Base-by-base conservation (phyloP, 2,113 vertebrate species). In the Okapia johnstoni region DNA sequence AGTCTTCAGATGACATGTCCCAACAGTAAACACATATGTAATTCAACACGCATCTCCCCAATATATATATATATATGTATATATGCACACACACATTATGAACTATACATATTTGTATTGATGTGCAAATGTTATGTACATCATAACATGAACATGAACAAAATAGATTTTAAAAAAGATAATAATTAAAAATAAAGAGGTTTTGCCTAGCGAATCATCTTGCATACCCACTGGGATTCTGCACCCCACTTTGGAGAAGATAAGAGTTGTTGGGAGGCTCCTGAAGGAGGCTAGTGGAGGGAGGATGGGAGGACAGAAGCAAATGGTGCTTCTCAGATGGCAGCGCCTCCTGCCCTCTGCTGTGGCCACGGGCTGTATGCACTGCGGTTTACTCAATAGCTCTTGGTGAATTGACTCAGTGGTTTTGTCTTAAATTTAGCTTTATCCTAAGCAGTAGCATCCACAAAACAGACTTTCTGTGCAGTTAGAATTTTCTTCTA, bases 321-420 rank as follows among this genome's bases (percentile, higher is more conserved):
- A 28, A n/a, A 4, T 7, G 9, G 9, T 28, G 28, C 9, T 30
- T 48, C 52, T 30, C 46, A 28, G 84, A 43, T 9, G 13, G 13
- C 9, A 36, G 54, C 13, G 1, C n/a, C 46, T 43, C 36, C 54
- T 8, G 50, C 43, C 43, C 7, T 3, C 9, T 30, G 83, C 43
- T 0, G 0, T 1, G 4, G 4, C 66, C 4, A 0, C 13, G n/a
- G 23, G 6, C 88, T 50, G 0, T 10, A 6, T 57, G 6, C 10
- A 5, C 66, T 76, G 10, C 54, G 48, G 19, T 36, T 17, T 28
- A 80, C 48, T 76, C 66, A 33, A 2, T 12, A 86, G 85, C 30
- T 95, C 36, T 43, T 94, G 63, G 25, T 61, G 33, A 93, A 25
- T 70, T 79, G 61, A 91, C 58, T 87, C 57, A 28, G 52, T 93